phyloP scores from a whole-genome alignment of 2,113 vertebrate genomes.

The Sclerurus mexicanus region DNA sequence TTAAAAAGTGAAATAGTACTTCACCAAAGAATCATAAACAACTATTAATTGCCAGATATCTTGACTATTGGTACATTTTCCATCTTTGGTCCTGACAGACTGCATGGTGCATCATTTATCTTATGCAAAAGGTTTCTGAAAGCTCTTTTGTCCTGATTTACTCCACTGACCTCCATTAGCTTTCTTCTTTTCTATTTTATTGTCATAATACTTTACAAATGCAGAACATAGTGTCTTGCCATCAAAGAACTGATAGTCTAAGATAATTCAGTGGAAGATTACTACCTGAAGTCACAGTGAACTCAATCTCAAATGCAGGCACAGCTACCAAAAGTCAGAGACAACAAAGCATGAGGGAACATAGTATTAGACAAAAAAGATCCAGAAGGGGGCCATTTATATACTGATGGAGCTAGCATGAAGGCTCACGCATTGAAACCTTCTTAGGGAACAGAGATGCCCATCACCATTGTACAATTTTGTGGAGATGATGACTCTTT shows the following conservation, averaged over 20 bases:
- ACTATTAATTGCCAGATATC: background rate
- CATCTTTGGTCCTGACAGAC: background rate
- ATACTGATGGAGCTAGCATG: background rate
- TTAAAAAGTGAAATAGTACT: background rate
- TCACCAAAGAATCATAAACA: background rate
- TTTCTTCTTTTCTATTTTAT: background rate
- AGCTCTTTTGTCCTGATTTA: background rate
- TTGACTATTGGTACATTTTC: background rate
- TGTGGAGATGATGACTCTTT: background rate
- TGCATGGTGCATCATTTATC: accelerated
- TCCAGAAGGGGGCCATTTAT: background rate
- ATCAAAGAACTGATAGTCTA: background rate
- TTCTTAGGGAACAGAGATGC: background rate
- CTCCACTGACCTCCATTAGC: background rate
- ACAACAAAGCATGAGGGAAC: background rate
- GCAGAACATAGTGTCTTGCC: background rate
- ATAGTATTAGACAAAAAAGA: background rate
- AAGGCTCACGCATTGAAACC: background rate
- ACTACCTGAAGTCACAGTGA: background rate
- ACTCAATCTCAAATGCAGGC: background rate
- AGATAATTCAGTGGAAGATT: background rate
- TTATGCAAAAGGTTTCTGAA: background rate
- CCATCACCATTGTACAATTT: accelerated
- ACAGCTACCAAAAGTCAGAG: background rate
- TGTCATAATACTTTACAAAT: background rate